A percentile compares a stretch with the other conserved stretches of the same genome.
These are phyloP conservation scores for Varanus komodoensis DNA, from an alignment of 2,113 vertebrate genomes.

Conservation along the genomic window DNA sequence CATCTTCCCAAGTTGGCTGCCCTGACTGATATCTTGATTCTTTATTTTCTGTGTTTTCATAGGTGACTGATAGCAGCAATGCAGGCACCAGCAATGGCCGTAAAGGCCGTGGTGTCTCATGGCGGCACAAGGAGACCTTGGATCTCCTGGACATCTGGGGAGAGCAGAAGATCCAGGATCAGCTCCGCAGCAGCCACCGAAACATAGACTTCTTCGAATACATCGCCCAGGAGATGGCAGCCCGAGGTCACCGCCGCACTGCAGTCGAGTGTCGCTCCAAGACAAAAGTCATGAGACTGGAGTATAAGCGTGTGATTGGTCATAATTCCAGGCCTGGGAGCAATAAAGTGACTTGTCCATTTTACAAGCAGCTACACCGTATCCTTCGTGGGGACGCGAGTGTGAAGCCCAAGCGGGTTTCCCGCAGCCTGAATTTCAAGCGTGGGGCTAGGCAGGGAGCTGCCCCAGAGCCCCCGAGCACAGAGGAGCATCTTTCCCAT, in stretches of 20 bases:
- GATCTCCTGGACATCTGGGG: conserved; percentile 8
- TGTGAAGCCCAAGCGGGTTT: neutral
- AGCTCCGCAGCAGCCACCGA: conserved; percentile 6
- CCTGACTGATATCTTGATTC: neutral
- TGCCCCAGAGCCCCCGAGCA: neutral
- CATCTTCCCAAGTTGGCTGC: too few relatives aligned
- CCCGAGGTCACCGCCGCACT: neutral
- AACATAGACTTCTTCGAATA: conserved; percentile 7
- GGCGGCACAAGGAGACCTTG: conserved; percentile 10
- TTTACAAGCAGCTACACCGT: conserved; percentile 7
- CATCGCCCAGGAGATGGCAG: conserved; percentile 12
- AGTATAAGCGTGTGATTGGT: conserved; percentile 6
- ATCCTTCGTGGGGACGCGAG: conserved; percentile 9
- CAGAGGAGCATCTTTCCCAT: neutral
- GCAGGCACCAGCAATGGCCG: neutral
- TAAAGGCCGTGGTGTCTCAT: neutral
- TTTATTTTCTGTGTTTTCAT: neutral
- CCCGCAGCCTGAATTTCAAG: neutral
- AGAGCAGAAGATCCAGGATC: conserved; percentile 13
- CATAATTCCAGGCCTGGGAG: neutral
- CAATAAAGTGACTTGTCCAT: conserved; percentile 6
- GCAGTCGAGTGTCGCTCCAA: conserved; percentile 1
- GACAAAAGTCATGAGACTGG: neutral
- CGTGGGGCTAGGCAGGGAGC: neutral
- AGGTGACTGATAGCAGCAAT: neutral